phyloP scores from a whole-genome alignment of 2,113 vertebrate genomes.

The Gracilinanus agilis region DNA sequence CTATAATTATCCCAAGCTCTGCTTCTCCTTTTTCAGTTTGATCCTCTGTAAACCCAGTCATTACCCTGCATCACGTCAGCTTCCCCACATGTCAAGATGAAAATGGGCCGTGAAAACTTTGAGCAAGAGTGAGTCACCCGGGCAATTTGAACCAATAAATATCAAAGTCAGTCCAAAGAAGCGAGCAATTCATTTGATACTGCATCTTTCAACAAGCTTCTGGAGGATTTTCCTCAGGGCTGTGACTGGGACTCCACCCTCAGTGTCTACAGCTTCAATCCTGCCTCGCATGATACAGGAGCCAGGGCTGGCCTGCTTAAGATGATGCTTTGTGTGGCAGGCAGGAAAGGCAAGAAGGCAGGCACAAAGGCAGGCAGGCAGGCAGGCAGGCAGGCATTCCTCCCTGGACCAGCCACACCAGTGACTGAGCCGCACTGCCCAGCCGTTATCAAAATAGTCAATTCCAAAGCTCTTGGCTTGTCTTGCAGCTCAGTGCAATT shows the following conservation, averaged over 20 bases:
- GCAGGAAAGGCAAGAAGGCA: background rate
- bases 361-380: background rate
- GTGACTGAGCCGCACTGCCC: background rate
- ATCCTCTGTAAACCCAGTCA: slow-evolving; percentile 86
- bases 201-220: slow-evolving; percentile 87
- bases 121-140: slow-evolving; percentile 85
- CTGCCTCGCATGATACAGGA: slow-evolving; percentile 71
- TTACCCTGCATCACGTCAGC: slow-evolving; percentile 82
- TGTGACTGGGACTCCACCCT: slow-evolving; percentile 80
- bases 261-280: slow-evolving; percentile 75
- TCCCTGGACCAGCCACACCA: background rate
- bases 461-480: slow-evolving; percentile 53
- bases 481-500: slow-evolving; percentile 80
- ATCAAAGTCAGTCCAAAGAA: slow-evolving; percentile 87
- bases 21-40: slow-evolving; percentile 81
- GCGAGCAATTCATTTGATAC: slow-evolving; percentile 88
- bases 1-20: slow-evolving; percentile 81
- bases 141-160: slow-evolving; percentile 91
- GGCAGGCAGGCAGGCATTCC: slow-evolving; percentile 54
- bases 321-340: slow-evolving; percentile 46
- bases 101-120: slow-evolving; percentile 84
- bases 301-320: slow-evolving; percentile 68
- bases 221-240: slow-evolving; percentile 82
- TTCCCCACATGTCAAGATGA: slow-evolving; percentile 85
- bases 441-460: slow-evolving; percentile 67